Base-by-base conservation (phyloP, 2,797 vertebrate species). In the Anabas testudineus region DNA sequence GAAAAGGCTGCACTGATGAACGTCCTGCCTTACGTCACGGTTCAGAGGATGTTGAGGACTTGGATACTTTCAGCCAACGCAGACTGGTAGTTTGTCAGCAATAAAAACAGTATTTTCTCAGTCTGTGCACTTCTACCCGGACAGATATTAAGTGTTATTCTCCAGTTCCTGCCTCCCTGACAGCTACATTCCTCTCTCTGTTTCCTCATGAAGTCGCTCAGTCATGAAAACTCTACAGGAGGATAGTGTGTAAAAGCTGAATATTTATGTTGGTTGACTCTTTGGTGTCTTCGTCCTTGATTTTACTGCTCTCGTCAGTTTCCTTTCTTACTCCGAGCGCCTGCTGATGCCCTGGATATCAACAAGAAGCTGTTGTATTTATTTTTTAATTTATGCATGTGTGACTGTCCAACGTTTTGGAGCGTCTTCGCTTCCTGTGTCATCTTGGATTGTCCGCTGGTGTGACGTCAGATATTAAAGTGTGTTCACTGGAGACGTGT, bases 311-410 rank as follows among this genome's bases (percentile, higher is more conserved):
- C 32, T 54, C 18, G 68, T 42, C 28, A n/a, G 30, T 74, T 68
- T 63, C 26, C 67, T 64, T 57, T 59, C 57, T 41, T 67, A 64
- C 75, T 71, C 19, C 45, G 43, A 67, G 55, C 2, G 2, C 65
- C 42, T 34, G 14, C 67, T 52, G 60, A 41, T 72, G 63, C 37
- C 83, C 67, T 76, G n/a, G 55, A 68, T 64, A 51, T 75, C 74
- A 83, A 70, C 51, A 6, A 36, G 62, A 56, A 48, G 13, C 24
- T 67, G 60, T 76, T 60, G 63, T 91, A 92, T 92, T 93, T 91
- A 92, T 92, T 90, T 84, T 47, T 66, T 89, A 80, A 90, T 86
- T 92, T 92, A 90, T 92, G 89, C 69, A 71, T 45, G 70, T 68
- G 61, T 55, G 82, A 88, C 87, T 85, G 85, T 90, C 82, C 70